These are phyloP conservation scores for Chalcis sispes DNA, from an alignment of 2,888 invertebrate genomes.

Conservation along the genomic window DNA sequence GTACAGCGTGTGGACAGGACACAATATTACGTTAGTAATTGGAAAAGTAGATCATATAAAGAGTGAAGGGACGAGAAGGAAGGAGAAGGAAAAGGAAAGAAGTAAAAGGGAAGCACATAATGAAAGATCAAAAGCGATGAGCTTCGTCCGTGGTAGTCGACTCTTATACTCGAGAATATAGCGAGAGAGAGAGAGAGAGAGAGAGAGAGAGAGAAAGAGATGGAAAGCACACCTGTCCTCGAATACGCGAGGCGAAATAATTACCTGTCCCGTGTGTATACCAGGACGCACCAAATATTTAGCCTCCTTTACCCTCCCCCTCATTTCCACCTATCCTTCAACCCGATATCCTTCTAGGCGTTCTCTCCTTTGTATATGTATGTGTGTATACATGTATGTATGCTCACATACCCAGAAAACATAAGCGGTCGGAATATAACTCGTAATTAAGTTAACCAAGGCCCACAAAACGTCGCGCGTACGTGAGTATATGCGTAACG, in stretches of 20 bases:
- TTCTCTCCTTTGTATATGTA: no score
- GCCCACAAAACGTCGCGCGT: no score
- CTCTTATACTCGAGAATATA: neutral
- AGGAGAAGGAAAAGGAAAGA: no score
- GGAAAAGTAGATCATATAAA: conserved; percentile 43
- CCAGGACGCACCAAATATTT: conserved; percentile 20
- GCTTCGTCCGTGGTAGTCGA: conserved; percentile 31
- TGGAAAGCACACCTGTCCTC: conserved; percentile 49
- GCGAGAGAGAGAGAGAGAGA: no score
- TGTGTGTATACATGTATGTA: no score
- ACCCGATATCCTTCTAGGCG: no score
- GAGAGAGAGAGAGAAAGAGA: conserved; percentile 44
- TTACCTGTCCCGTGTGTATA: conserved; percentile 55
- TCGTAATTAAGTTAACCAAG: no score
- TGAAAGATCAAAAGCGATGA: conserved; percentile 49
- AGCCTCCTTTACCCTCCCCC: no score
- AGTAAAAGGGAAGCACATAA: conserved; percentile 27
- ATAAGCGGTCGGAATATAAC: no score
- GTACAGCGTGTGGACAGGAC: conserved; percentile 25
- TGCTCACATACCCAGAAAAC: no score
- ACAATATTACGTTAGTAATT: conserved; percentile 29
- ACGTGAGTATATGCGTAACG: no score
- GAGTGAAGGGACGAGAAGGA: neutral
- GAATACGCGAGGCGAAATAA: conserved; percentile 51
- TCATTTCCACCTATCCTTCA: no score